Conservation (phyloP, 2,113 vertebrate species). For the Candoia aspera region DNA sequence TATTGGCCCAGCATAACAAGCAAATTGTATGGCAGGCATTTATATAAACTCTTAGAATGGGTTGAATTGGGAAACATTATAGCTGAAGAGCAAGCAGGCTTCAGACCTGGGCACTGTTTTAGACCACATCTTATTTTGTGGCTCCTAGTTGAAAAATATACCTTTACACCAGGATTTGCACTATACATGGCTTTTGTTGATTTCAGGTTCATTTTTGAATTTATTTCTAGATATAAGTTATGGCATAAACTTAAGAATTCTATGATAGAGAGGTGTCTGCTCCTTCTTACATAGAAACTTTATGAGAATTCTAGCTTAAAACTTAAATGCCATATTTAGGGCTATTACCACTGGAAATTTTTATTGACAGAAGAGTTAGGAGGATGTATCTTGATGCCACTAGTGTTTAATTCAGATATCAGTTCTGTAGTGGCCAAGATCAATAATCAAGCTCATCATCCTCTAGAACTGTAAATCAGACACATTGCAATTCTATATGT, state of each 20-base stretch:
- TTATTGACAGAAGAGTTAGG: not conserved
- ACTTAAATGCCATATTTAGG: not conserved
- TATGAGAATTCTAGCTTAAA: not conserved
- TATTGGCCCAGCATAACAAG: too few relatives aligned
- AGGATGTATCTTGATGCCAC: not conserved
- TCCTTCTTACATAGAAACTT: not conserved
- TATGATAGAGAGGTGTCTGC: not conserved
- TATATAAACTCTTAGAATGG: too few relatives aligned
- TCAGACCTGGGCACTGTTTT: too few relatives aligned
- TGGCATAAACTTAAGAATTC: not conserved
- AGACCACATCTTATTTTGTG: too few relatives aligned
- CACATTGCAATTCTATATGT: not conserved
- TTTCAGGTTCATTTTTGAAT: not conserved
- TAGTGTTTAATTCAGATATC: not conserved
- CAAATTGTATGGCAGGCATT: too few relatives aligned
- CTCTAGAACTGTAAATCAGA: not conserved
- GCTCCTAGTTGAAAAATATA: too few relatives aligned
- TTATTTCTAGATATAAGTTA: not conserved
- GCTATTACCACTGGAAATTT: not conserved
- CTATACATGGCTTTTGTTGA: not conserved
- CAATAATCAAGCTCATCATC: not conserved
- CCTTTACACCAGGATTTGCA: too few relatives aligned
- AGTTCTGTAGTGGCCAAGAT: not conserved
- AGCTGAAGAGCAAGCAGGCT: too few relatives aligned
- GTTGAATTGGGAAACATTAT: too few relatives aligned